phyloP scores from a whole-genome alignment of 2,797 vertebrate species.

The Xenops minutus region DNA sequence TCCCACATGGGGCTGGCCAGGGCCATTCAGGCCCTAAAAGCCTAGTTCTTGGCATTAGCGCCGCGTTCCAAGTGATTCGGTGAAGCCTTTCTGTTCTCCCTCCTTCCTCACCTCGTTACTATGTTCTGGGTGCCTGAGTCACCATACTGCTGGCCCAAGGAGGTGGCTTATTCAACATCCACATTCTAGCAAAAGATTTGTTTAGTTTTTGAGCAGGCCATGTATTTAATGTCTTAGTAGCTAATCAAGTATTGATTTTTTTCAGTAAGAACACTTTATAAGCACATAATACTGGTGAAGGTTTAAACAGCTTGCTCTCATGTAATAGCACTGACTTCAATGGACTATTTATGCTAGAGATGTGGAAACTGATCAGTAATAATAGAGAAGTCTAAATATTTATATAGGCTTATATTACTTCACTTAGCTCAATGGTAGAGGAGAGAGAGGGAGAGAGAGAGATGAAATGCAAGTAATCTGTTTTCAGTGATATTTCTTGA shows the following conservation, averaged over 20 bases:
- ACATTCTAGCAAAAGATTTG: background rate
- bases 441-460: background rate
- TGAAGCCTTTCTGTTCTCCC: background rate
- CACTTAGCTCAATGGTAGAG: background rate
- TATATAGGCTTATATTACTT: background rate
- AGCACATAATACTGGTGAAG: background rate
- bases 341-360: background rate
- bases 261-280: background rate
- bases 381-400: background rate
- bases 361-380: background rate
- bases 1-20: background rate
- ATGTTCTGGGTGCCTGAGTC: background rate
- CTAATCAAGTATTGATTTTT: background rate
- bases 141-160: background rate
- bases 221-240: background rate
- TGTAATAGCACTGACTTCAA: background rate
- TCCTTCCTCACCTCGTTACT: rapidly evolving
- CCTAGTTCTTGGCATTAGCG: background rate
- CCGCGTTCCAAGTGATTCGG: background rate
- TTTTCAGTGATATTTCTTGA: background rate
- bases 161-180: background rate
- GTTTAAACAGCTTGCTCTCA: background rate
- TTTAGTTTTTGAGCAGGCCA: background rate
- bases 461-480: background rate
- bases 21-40: background rate